phyloP scores from a whole-genome alignment of 1,140 invertebrate species.

The Penaeus japonicus region DNA sequence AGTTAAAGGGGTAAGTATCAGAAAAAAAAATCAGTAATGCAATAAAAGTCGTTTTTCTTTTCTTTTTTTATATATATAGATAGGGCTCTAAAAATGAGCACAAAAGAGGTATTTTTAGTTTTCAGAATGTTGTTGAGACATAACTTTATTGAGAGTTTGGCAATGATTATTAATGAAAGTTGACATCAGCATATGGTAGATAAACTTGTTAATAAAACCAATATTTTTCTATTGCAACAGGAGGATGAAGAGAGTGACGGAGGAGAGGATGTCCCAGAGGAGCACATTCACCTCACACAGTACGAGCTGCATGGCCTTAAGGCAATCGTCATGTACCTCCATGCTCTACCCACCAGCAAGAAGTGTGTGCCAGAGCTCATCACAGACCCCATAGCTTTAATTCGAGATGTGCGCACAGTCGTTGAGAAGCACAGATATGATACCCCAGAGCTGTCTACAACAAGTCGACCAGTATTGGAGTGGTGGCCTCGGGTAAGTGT shows the following conservation, averaged over 20 bases:
- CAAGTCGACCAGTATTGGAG: constrained; percentile 68
- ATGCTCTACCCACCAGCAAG: constrained; percentile 84
- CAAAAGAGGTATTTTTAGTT: too few relatives aligned
- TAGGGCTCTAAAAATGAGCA: too few relatives aligned
- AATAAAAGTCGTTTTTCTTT: too few relatives aligned
- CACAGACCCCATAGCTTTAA: constrained; percentile 85
- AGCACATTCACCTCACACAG: constrained; percentile 65
- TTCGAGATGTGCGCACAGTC: constrained; percentile 86
- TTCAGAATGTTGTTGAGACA: too few relatives aligned
- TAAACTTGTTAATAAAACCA: too few relatives aligned
- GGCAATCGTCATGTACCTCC: constrained; percentile 90
- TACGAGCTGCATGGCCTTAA: constrained; percentile 89
- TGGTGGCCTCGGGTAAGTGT: constrained; percentile 56
- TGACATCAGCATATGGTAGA: too few relatives aligned
- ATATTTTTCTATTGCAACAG: background rate
- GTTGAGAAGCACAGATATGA: constrained; percentile 89
- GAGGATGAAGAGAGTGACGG: constrained; percentile 11
- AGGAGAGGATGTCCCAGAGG: background rate
- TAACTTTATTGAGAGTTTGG: too few relatives aligned
- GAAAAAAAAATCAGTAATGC: too few relatives aligned
- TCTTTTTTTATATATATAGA: background rate
- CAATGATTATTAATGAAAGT: too few relatives aligned
- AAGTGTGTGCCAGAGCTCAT: constrained; percentile 89
- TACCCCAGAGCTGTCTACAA: constrained; percentile 80
- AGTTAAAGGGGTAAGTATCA: constrained; percentile 32